phyloP scores from a whole-genome alignment of 2,113 vertebrate genomes.

The Pterophyllum scalare region DNA sequence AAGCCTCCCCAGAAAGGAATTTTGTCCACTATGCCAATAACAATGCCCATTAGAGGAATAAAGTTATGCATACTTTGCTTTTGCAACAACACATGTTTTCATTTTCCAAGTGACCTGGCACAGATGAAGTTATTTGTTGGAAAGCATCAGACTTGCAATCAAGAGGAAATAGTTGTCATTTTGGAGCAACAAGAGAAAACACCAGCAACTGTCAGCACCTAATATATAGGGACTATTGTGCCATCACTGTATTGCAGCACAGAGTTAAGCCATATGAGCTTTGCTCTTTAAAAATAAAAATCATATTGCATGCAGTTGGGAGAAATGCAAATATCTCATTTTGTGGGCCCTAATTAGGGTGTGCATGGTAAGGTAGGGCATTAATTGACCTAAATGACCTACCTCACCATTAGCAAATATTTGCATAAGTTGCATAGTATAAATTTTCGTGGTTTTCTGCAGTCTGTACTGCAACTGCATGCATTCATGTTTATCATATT shows the following conservation, averaged over 20 bases:
- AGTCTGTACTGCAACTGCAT: too few relatives aligned
- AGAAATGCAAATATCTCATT: background rate
- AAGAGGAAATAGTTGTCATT: conserved; percentile 19
- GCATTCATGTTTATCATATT: too few relatives aligned
- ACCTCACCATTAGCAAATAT: background rate
- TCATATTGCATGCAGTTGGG: background rate
- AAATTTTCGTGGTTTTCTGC: background rate
- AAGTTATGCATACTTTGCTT: conserved; percentile 3
- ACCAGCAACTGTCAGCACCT: background rate
- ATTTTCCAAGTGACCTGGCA: conserved; percentile 26
- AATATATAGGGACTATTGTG: background rate
- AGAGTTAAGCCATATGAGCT: background rate
- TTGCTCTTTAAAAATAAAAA: background rate
- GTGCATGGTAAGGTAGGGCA: background rate
- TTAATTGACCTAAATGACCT: background rate
- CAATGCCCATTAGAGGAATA: background rate
- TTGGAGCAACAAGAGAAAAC: conserved; percentile 6
- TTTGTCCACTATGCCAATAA: background rate
- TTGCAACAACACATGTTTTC: conserved; percentile 34
- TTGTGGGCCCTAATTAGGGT: background rate
- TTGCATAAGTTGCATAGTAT: background rate
- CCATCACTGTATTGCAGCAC: background rate
- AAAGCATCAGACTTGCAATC: background rate
- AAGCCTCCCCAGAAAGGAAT: background rate
- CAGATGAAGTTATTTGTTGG: background rate